Evolutionary conservation across 2,113 vertebrate genomes (phyloP).

Genomic region (Laticauda laticaudata): DNA sequence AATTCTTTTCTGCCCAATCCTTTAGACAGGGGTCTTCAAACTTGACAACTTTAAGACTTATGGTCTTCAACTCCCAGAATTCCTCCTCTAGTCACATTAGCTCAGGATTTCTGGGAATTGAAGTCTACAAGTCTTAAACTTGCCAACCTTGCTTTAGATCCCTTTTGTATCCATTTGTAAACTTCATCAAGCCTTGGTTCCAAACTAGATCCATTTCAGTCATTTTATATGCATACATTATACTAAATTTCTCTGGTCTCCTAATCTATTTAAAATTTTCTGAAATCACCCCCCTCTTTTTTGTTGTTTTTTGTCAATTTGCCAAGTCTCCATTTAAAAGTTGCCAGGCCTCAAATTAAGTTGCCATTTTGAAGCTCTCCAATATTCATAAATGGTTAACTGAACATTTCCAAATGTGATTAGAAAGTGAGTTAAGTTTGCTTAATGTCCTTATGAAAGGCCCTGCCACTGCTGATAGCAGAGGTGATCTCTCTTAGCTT

Average conservation of each 20-base stretch:
- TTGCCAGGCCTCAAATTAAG: background rate
- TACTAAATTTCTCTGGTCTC: background rate
- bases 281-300: background rate
- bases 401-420: background rate
- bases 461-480: background rate
- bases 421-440: background rate
- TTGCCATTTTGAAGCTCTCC: background rate
- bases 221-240: background rate
- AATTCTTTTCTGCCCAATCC: background rate
- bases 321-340: background rate
- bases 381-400: background rate
- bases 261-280: background rate
- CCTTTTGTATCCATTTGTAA: background rate
- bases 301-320: background rate
- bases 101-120: too few relatives aligned
- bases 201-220: background rate
- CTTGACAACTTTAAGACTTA: too few relatives aligned
- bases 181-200: background rate
- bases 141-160: too few relatives aligned
- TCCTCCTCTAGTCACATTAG: too few relatives aligned
- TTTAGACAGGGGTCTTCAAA: background rate
- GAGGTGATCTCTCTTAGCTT: background rate
- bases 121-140: too few relatives aligned
- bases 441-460: background rate
- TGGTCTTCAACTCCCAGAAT: too few relatives aligned